Evolutionary conservation across 2,113 vertebrate species (phyloP).

Genomic region (Peucedramus taeniatus): DNA sequence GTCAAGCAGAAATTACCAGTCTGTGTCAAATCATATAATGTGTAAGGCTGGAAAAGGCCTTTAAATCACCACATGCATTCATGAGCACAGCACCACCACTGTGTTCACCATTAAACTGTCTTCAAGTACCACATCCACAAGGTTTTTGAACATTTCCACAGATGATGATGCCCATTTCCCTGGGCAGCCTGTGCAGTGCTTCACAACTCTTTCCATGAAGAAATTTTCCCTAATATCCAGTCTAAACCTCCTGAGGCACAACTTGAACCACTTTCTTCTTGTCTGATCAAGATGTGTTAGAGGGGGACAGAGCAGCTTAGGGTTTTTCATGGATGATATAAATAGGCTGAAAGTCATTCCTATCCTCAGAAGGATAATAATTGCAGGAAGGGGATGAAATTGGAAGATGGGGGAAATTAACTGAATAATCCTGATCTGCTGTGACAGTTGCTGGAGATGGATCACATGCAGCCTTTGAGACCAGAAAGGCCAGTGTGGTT

Average conservation of each 20-base stretch:
- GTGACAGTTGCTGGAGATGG: background rate
- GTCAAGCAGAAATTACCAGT: background rate
- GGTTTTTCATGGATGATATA: background rate
- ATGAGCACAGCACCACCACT: background rate
- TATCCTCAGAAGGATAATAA: background rate
- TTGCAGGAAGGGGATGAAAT: background rate
- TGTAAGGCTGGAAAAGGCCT: background rate
- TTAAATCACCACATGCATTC: background rate
- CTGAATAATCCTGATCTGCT: background rate
- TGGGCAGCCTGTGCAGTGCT: background rate
- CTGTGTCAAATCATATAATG: background rate
- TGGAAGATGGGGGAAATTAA: background rate
- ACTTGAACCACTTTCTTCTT: background rate
- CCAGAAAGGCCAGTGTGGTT: background rate
- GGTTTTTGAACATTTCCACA: background rate
- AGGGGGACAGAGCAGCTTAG: background rate
- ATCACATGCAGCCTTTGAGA: background rate
- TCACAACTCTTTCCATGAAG: background rate
- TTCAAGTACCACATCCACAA: too few species aligned
- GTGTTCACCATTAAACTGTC: background rate
- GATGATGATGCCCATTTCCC: background rate
- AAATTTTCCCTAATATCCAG: background rate
- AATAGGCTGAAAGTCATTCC: background rate
- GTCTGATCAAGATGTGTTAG: fast-evolving
- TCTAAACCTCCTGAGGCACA: fast-evolving